Evolutionary conservation across 2,888 invertebrate species (phyloP).

Genomic region (Drosophila parthenogenetica): DNA sequence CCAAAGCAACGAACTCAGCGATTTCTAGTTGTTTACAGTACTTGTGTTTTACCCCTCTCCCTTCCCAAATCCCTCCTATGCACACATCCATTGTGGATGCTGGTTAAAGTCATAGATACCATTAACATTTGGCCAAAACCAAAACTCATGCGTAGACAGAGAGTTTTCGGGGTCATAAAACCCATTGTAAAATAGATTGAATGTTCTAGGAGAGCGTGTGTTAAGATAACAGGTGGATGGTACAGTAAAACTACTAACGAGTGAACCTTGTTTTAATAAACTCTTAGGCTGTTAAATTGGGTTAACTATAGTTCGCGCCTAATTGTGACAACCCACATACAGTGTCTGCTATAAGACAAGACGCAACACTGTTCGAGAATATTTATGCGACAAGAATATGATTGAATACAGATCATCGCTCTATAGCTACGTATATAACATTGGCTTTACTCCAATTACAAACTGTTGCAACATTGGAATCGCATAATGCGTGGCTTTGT

Average conservation of each 20-base stretch:
- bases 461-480: constrained; percentile 43
- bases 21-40: constrained; percentile 14
- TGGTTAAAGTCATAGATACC: constrained; percentile 14
- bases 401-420: constrained; percentile 20
- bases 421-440: constrained; percentile 12
- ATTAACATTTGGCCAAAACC: constrained; percentile 17
- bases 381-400: constrained; percentile 3
- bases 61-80: not conserved
- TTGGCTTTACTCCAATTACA: constrained; percentile 41
- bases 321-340: constrained; percentile 2
- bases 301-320: not conserved
- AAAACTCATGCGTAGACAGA: constrained; percentile 9
- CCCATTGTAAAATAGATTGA: constrained; percentile 2
- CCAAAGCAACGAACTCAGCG: not conserved
- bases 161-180: constrained; percentile 16
- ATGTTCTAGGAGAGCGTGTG: constrained; percentile 1
- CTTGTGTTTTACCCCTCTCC: constrained; percentile 1
- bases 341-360: constrained; percentile 20
- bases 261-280: not conserved
- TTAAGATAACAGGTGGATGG: not conserved
- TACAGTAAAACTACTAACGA: not conserved
- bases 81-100: constrained; percentile 10
- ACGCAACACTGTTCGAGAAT: constrained; percentile 29
- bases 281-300: too few relatives aligned
- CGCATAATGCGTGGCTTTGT: constrained; percentile 47